phyloP scores from a whole-genome alignment of 2,113 vertebrate genomes.

The Gasterosteus aculeatus region DNA sequence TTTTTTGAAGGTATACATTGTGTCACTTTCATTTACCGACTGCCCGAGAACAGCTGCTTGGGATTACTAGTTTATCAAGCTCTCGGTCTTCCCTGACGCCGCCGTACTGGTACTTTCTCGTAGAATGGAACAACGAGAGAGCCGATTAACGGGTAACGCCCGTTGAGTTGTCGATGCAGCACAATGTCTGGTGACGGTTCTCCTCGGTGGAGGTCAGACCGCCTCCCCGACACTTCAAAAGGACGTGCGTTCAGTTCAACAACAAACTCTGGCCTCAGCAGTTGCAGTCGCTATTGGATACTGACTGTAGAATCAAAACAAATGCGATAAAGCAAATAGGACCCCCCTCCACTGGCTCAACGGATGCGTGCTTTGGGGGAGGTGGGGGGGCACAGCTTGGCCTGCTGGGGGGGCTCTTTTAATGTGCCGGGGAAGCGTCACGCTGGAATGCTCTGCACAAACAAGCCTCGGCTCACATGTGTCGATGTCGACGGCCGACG shows the following conservation, averaged over 20 bases:
- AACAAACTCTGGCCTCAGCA: slow-evolving; percentile 71
- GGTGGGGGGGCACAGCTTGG: slow-evolving; percentile 55
- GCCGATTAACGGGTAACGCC: slow-evolving; percentile 1
- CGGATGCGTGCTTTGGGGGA: slow-evolving; percentile 58
- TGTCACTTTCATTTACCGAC: background rate
- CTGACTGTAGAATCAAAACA: slow-evolving; percentile 76
- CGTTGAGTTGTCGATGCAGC: slow-evolving; percentile 16
- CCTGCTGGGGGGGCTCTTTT: slow-evolving; percentile 68
- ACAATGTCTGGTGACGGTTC: slow-evolving; percentile 17
- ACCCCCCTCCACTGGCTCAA: slow-evolving; percentile 59
- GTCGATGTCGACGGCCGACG: slow-evolving; percentile 37
- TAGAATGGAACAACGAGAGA: background rate
- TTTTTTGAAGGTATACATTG: background rate
- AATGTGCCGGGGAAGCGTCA: slow-evolving; percentile 70
- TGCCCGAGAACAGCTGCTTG: background rate
- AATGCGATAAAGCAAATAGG: slow-evolving; percentile 72
- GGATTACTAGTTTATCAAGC: background rate
- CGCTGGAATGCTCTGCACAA: slow-evolving; percentile 74
- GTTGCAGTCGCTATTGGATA: slow-evolving; percentile 58
- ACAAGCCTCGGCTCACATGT: slow-evolving; percentile 66
- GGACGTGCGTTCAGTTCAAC: slow-evolving; percentile 70
- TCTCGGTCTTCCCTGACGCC: background rate
- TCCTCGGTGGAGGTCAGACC: slow-evolving; percentile 37
- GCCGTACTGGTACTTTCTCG: background rate
- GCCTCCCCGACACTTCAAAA: slow-evolving; percentile 71